Evolutionary conservation across 2,888 invertebrate genomes (phyloP).

Genomic region (Sthenelais limicola): DNA sequence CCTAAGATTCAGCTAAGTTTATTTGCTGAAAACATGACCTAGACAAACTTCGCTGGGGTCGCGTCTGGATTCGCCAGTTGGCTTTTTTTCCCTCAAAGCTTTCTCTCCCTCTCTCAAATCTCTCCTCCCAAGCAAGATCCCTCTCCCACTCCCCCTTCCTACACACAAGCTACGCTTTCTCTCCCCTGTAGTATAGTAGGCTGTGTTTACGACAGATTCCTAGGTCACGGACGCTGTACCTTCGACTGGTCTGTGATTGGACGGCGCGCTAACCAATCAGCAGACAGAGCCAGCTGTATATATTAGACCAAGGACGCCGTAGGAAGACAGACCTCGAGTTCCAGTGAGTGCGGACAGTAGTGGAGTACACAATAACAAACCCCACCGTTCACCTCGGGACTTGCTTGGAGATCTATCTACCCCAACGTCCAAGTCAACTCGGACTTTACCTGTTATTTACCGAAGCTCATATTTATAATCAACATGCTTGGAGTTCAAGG

Average conservation of each 20-base stretch:
- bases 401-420: not conserved
- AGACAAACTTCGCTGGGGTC: not conserved
- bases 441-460: not conserved
- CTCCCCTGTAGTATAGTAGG: not conserved
- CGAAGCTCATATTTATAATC: not conserved
- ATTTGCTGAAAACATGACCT: conserved; percentile 26
- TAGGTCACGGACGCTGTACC: not conserved
- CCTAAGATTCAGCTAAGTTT: no score
- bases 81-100: not conserved
- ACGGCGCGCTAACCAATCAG: no score
- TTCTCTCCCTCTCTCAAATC: not conserved
- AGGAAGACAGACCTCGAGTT: not conserved
- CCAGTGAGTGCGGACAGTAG: not conserved
- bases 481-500: conserved; percentile 32
- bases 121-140: not conserved
- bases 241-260: conserved; percentile 21
- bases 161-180: no score
- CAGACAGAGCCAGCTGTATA: no score
- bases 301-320: not conserved
- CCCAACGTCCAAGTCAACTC: not conserved
- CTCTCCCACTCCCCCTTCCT: conserved; percentile 1
- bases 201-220: not conserved
- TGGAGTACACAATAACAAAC: not conserved
- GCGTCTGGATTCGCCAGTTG: not conserved
- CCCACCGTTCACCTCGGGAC: not conserved